Conservation (phyloP, 2,113 vertebrate species). For the Kryptolebias marmoratus region DNA sequence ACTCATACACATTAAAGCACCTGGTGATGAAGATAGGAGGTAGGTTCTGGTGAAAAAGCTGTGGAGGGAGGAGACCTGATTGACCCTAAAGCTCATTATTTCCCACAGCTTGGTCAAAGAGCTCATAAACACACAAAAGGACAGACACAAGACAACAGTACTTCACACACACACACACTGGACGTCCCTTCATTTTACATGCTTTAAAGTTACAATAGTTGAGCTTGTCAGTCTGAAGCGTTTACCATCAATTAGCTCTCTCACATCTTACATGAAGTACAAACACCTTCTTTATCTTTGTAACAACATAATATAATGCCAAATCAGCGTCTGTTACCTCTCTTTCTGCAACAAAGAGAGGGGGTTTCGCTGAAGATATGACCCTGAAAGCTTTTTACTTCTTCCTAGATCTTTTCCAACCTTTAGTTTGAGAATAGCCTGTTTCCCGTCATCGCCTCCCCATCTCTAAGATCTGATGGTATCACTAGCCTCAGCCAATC, state of each 20-base stretch:
- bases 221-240: slow-evolving; percentile 54
- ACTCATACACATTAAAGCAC: slow-evolving; percentile 15
- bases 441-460: slow-evolving; percentile 61
- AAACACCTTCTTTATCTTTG: slow-evolving; percentile 4
- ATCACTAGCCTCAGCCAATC: slow-evolving; percentile 65
- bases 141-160: not conserved
- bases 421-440: slow-evolving; percentile 70
- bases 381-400: slow-evolving; percentile 26
- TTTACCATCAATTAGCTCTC: slow-evolving; percentile 22
- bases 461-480: slow-evolving; percentile 64
- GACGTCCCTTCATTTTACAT: slow-evolving; percentile 15
- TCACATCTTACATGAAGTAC: slow-evolving; percentile 14
- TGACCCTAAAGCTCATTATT: slow-evolving; percentile 13
- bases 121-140: slow-evolving; percentile 14
- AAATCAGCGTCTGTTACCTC: slow-evolving; percentile 16
- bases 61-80: not conserved
- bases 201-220: slow-evolving; percentile 43
- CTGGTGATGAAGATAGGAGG: slow-evolving; percentile 19
- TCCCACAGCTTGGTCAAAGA: slow-evolving; percentile 8
- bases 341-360: slow-evolving; percentile 8
- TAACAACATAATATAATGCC: not conserved
- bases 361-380: slow-evolving; percentile 13
- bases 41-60: no score
- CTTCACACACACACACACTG: slow-evolving; percentile 19
- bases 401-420: slow-evolving; percentile 46